Evolutionary conservation across 2,113 vertebrate genomes (phyloP).

Genomic region (Egretta garzetta): DNA sequence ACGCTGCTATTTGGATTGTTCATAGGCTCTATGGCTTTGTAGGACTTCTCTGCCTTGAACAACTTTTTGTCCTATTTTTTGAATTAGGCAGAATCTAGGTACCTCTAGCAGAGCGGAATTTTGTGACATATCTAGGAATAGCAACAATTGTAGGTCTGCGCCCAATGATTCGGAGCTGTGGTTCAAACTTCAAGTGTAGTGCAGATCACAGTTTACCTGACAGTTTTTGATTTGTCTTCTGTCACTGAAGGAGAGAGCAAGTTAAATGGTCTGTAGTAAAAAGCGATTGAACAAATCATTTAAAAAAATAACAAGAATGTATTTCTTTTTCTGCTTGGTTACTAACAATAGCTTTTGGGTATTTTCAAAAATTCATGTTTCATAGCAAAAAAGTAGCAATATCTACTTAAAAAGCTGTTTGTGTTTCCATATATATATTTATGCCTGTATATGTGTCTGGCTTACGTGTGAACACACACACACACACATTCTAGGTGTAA

Average conservation of each 20-base stretch:
- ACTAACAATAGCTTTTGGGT: neutral
- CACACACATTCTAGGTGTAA: neutral
- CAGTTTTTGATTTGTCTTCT: constrained; percentile 32
- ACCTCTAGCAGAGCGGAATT: neutral
- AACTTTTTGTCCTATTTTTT: neutral
- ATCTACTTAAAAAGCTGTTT: neutral
- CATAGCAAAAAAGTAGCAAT: neutral
- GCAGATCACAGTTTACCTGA: constrained; percentile 22
- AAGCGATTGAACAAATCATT: constrained; percentile 26
- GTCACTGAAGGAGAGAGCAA: constrained; percentile 9
- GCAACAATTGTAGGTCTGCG: constrained; percentile 8
- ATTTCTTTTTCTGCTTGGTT: neutral
- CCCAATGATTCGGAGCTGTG: neutral
- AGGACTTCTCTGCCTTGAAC: neutral
- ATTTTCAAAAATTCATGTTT: neutral
- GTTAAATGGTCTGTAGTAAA: constrained; percentile 49
- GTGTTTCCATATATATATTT: neutral
- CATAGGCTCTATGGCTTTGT: neutral
- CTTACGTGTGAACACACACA: neutral
- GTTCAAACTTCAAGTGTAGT: constrained; percentile 27
- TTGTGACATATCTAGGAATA: constrained; percentile 23
- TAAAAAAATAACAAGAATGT: neutral
- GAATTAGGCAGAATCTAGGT: neutral
- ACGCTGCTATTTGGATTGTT: neutral
- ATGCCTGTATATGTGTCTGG: neutral